Base-by-base conservation (phyloP, 2,113 vertebrate species). In the Dissostichus mawsoni region DNA sequence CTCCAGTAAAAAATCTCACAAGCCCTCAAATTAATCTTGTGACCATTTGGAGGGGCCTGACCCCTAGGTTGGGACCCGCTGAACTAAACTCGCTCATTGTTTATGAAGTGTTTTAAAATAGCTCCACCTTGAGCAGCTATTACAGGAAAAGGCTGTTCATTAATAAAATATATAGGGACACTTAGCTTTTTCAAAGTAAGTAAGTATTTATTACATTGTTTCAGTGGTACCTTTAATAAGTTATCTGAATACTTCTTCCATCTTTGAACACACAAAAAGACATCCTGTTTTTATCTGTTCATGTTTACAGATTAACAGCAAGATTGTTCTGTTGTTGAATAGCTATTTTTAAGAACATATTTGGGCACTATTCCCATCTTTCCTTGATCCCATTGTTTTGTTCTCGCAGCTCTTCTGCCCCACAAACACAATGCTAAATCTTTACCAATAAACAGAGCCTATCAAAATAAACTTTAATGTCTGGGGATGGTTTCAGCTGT, bases 401-500 rank as follows among this genome's bases (percentile, higher is more conserved):
- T 56, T 47, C 50, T 36, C 5, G 36, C 29, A n/a, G 17, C 18
- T 14, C 58, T 47, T 78, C 63, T 55, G 51, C 44, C 67, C 64
- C 61, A 76, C 66, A 85, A 72, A 86, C 75, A 76, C 56, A 47
- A 74, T 18, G 6, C 55, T 80, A 53, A 79, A 82, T 47, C 76
- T 70, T 23, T 51, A 76, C 75, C 87, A 71, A 78, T 80, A 79
- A 80, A 72, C 70, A 76, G 74, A 51, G 63, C 68, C 88, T 74
- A 87, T 81, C 84, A 82, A 66, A 66, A 78, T 70, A 83, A 20
- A 29, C 67, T 53, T 74, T 47, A 61, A 77, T 52, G 69, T 66
- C 83, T 85, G 58, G 75, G 51, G 84, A 87, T 23, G 56, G 78
- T 81, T 89, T 89, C 78, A 87, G 70, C 75, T 76, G 81, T 18